phyloP scores from a whole-genome alignment of 2,113 vertebrate species.

The human region DNA sequence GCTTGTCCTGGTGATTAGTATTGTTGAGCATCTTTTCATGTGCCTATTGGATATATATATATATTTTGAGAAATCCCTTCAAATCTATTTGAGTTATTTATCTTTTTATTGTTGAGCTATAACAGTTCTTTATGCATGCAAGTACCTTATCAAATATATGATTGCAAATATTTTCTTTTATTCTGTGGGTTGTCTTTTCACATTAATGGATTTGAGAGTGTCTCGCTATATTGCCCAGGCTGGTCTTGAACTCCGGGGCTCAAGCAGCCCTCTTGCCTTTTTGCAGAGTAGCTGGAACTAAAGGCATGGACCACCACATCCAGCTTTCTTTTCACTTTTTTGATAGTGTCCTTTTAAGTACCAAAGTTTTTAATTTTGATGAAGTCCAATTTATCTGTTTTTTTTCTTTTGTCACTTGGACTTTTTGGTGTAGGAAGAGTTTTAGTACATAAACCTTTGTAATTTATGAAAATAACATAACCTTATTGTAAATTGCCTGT shows the following conservation, averaged over 20 bases:
- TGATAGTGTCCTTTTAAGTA: neutral
- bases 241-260: neutral
- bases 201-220: neutral
- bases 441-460: constrained; percentile 10
- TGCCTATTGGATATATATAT: neutral
- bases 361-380: constrained; percentile 12
- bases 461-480: neutral
- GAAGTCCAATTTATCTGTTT: neutral
- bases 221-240: neutral
- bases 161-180: constrained; percentile 18
- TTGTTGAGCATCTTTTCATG: neutral
- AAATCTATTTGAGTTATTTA: neutral
- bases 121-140: neutral
- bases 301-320: neutral
- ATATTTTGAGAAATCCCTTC: neutral
- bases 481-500: neutral
- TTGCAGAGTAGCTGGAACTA: neutral
- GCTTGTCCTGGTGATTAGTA: neutral
- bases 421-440: neutral
- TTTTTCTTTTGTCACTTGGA: constrained; percentile 6
- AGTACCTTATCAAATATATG: neutral
- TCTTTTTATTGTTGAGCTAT: neutral
- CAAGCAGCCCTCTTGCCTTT: neutral
- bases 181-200: neutral
- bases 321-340: neutral